Conservation (phyloP, 2,888 invertebrate species). For the Pollenia amentaria region DNA sequence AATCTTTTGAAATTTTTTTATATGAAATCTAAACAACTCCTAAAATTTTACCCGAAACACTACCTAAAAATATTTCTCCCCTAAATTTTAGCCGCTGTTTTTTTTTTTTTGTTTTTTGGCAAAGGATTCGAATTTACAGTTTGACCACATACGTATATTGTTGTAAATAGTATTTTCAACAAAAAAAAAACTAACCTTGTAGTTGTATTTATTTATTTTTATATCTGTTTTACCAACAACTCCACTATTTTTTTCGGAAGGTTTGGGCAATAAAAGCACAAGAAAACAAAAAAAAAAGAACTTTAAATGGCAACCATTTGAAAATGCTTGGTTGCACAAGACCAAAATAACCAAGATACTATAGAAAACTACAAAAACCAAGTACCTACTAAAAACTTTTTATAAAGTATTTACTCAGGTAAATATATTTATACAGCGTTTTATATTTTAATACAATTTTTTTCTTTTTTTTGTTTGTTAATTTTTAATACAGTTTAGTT, state of each 20-base stretch:
- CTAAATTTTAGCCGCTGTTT: background rate
- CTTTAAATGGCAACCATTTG: constrained; percentile 56
- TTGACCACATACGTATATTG: constrained; percentile 46
- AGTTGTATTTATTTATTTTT: constrained; percentile 19
- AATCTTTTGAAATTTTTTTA: no score
- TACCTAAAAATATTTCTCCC: background rate
- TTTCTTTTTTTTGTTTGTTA: background rate
- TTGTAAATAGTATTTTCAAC: background rate
- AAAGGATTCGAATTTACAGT: constrained; percentile 23
- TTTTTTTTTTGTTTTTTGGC: no score
- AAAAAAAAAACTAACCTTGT: constrained; percentile 38
- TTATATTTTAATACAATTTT: constrained; percentile 21
- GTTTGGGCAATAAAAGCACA: constrained; percentile 2
- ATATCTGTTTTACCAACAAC: constrained; percentile 15
- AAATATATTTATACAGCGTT: constrained; percentile 30
- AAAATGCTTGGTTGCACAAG: constrained; percentile 60
- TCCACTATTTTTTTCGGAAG: background rate
- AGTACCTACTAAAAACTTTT: constrained; percentile 57
- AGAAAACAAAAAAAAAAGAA: constrained; percentile 17
- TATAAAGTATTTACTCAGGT: constrained; percentile 61
- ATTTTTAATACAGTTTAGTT: constrained; percentile 20
- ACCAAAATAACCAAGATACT: constrained; percentile 59
- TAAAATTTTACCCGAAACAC: background rate
- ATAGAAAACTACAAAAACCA: constrained; percentile 21
- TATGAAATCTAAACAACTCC: no score